phyloP scores from a whole-genome alignment of 23 tunicate genomes.

The Aplidium turbinatum region DNA sequence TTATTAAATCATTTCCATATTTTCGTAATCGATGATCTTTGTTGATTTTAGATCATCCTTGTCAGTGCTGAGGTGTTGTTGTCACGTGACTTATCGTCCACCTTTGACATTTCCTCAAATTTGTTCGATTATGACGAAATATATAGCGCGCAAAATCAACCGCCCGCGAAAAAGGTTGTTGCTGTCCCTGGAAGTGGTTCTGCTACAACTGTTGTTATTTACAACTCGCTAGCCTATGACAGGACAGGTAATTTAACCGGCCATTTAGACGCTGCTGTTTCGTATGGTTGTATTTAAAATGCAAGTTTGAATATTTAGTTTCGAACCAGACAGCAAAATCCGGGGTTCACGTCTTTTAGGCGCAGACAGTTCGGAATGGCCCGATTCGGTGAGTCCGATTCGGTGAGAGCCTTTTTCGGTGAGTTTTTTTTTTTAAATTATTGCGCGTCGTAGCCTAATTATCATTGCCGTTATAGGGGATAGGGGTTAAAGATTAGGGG shows the following conservation, averaged over 20 bases:
- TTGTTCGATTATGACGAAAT: conserved; percentile 53
- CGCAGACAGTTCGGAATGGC: no score
- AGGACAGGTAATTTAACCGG: conserved; percentile 74
- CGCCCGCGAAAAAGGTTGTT: conserved; percentile 22
- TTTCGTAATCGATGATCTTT: no score
- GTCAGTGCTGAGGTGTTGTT: conserved; percentile 54
- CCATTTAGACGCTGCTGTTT: background rate
- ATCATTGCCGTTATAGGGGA: no score
- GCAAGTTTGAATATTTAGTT: background rate
- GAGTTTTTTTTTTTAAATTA: no score
- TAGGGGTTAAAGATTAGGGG: no score
- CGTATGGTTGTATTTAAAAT: background rate
- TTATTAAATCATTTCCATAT: no score
- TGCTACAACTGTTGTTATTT: conserved; percentile 34
- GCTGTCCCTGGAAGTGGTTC: background rate
- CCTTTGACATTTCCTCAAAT: conserved; percentile 17
- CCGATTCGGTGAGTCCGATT: no score
- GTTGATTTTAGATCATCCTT: conserved; percentile 20
- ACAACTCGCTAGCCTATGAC: conserved; percentile 74
- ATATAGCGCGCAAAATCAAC: conserved; percentile 38
- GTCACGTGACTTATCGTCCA: background rate
- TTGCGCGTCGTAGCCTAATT: no score
- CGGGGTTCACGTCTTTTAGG: no score
- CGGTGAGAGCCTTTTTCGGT: no score
- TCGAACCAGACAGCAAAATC: no score